Percentiles rank a stretch among this genome's conserved stretches.
Evolutionary conservation across 2,888 invertebrate species (phyloP).

Genomic region (Therioaphis trifolii): DNA sequence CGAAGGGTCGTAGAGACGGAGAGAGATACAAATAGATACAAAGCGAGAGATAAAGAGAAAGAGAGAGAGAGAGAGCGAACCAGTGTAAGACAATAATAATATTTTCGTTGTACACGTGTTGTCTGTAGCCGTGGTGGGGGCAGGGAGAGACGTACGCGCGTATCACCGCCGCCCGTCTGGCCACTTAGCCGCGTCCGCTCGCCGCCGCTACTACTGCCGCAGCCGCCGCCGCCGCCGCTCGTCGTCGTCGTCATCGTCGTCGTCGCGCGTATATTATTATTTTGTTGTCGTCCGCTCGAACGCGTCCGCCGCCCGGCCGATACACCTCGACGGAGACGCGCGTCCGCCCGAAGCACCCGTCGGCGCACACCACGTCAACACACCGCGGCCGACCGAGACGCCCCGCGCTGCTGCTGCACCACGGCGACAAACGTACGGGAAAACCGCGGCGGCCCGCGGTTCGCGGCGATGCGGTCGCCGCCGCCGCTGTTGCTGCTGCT

Average conservation of each 20-base stretch:
- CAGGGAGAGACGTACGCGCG: neutral
- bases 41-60: neutral
- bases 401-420: conserved; percentile 15
- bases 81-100: conserved; percentile 28
- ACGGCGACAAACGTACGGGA: no score
- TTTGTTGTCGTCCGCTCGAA: neutral
- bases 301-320: no score
- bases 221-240: neutral
- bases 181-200: neutral
- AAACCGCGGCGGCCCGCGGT: no score
- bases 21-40: neutral
- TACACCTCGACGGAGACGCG: no score
- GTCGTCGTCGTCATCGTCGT: neutral
- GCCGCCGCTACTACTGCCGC: no score
- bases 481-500: neutral
- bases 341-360: conserved; percentile 9
- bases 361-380: neutral
- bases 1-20: no score
- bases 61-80: neutral
- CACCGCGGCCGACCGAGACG: no score
- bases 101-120: conserved; percentile 17
- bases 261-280: no score
- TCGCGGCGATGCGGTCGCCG: neutral
- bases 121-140: neutral
- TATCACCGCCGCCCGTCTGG: neutral